Evolutionary conservation across 2,888 invertebrate genomes (phyloP).

Genomic region (Macroteleia sp.): DNA sequence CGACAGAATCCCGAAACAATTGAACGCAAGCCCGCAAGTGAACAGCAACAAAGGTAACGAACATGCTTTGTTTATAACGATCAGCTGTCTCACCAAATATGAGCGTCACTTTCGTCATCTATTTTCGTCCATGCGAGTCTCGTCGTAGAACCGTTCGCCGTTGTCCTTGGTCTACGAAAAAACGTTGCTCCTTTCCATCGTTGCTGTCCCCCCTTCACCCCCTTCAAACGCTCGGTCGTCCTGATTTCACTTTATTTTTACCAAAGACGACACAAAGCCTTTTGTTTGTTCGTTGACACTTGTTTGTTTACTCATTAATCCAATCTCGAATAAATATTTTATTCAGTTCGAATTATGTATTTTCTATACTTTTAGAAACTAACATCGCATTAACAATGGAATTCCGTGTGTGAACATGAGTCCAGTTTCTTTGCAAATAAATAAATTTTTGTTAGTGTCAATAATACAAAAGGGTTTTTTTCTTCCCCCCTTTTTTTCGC

Average conservation of each 20-base stretch:
- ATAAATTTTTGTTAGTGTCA: no score
- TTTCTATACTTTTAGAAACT: no score
- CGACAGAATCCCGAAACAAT: slow-evolving; percentile 68
- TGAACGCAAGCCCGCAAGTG: slow-evolving; percentile 31
- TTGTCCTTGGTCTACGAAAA: slow-evolving; percentile 27
- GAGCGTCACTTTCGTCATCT: slow-evolving; percentile 68
- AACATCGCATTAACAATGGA: no score
- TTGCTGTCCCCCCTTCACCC: not conserved
- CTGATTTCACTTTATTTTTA: slow-evolving; percentile 4
- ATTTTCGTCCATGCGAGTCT: slow-evolving; percentile 37
- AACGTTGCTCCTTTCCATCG: slow-evolving; percentile 5
- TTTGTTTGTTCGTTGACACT: no score
- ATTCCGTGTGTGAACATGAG: no score
- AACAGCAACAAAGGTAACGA: slow-evolving; percentile 76
- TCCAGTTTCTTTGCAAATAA: no score
- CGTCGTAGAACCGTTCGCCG: not conserved
- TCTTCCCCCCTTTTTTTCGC: no score
- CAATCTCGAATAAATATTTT: no score
- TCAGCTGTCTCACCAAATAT: slow-evolving; percentile 81
- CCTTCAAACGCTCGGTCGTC: not conserved
- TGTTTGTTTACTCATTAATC: no score
- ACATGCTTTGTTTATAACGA: slow-evolving; percentile 80
- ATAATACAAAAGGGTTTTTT: no score
- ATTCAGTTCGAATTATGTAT: no score
- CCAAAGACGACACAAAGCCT: slow-evolving; percentile 28